Evolutionary conservation across 1,140 invertebrate species (phyloP), one percentile per base, ranked within the genome.

Genomic region (Drosophila carrolli): DNA sequence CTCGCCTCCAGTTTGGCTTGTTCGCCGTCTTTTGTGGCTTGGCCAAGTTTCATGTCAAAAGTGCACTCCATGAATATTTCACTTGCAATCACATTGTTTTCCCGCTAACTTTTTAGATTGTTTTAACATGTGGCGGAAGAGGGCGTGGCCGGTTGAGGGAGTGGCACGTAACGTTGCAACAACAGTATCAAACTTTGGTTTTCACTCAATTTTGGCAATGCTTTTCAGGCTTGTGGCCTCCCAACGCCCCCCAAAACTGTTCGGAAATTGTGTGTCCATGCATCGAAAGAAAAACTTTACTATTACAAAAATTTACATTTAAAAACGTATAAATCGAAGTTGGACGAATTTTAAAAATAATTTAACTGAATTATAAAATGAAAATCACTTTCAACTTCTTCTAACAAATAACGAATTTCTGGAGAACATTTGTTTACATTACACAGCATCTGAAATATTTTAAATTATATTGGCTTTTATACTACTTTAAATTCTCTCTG

Each of bases 1-100:
- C 38, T 5, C 43, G 6, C 43, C 37, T 1, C 29, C 38, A 0
- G 46, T 11, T 71, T 40, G 40, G 43, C 46, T 72, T 71, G 51
- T 38, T 55, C 73, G 37, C 50, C 62, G 54, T 56, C 62, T 58
- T 67, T 80, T 80, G 67, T 47, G 46, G 54, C 55, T 66, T 57
- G 47, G 66, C 46, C 78, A 76, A 76, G 61, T 83, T 78, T 65
- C 68, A 68, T 79, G 84, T 79, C 75, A 77, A 71, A 71, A 83
- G 84, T 75, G 70, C 76, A 89, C 72, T 88, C 82, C 84, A 88
- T 88, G 84, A 89, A 88, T 88, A 88, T 88, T 88, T 88, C 84
- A 88, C 84, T 88, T 84, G 84, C 84, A 88, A 88, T 88, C 84
- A 88, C 84, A 88, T 88, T 88, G 84, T 88, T 89, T 88, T 88